phyloP scores from a whole-genome alignment of 1,140 invertebrate genomes.

The Drosophila ironensis region DNA sequence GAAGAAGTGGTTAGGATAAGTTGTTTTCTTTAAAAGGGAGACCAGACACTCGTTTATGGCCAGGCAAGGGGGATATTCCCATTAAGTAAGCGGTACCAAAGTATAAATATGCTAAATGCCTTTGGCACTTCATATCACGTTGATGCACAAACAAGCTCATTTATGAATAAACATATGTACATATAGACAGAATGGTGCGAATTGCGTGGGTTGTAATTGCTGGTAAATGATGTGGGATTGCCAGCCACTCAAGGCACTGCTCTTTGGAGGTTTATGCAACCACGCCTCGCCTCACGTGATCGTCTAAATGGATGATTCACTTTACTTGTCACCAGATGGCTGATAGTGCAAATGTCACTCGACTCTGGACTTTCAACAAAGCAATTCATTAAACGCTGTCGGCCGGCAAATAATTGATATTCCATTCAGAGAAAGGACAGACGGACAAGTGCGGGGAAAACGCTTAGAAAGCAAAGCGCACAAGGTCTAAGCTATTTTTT shows the following conservation, averaged over 20 bases:
- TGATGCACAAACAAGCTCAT: slow-evolving; percentile 23
- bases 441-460: background rate
- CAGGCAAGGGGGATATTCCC: too few species aligned
- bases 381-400: slow-evolving; percentile 44
- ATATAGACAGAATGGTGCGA: slow-evolving; percentile 3
- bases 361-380: slow-evolving; percentile 6
- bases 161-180: slow-evolving; percentile 7
- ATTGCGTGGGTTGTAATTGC: slow-evolving; percentile 42
- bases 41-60: too few species aligned
- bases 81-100: background rate
- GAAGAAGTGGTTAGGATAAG: too few species aligned
- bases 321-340: slow-evolving; percentile 2
- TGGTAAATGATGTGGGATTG: slow-evolving; percentile 40
- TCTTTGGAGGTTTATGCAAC: slow-evolving; percentile 24
- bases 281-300: slow-evolving; percentile 36
- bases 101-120: slow-evolving; percentile 27
- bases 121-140: slow-evolving; percentile 23
- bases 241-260: slow-evolving; percentile 20
- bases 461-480: background rate
- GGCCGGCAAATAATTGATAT: slow-evolving; percentile 22
- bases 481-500: background rate
- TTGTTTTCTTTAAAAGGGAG: too few species aligned
- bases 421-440: background rate
- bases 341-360: slow-evolving; percentile 35
- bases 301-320: slow-evolving; percentile 18